A percentile compares a stretch with the other conserved stretches of the same genome.
Evolutionary conservation across 2,797 vertebrate species (phyloP).

Genomic region (Stomatorhinus walkeri): DNA sequence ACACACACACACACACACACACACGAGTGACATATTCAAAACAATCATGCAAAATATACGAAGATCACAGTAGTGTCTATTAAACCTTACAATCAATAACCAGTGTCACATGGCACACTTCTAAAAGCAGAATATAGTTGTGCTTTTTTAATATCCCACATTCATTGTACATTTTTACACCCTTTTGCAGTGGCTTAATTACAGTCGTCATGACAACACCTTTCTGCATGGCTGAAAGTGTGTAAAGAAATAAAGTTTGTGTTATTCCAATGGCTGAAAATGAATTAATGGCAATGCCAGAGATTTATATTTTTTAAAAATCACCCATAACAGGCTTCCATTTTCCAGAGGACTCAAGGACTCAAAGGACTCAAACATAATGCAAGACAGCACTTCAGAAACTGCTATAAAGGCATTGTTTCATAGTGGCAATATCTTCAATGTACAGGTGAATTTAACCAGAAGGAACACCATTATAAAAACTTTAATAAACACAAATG

Average conservation of each 20-base stretch:
- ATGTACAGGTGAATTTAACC: not conserved
- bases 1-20: not conserved
- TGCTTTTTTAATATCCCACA: not conserved
- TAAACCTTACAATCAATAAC: too few relatives aligned
- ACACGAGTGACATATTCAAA: not conserved
- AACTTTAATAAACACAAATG: not conserved
- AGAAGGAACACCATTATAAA: not conserved
- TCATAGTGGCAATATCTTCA: not conserved
- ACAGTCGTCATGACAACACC: conserved; percentile 17
- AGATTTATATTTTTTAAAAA: not conserved
- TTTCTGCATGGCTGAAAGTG: not conserved
- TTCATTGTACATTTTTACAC: not conserved
- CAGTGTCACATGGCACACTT: not conserved
- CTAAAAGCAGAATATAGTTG: not conserved
- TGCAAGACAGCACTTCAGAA: not conserved
- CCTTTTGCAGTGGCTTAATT: conserved; percentile 10
- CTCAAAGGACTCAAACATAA: not conserved
- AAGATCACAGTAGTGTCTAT: not conserved
- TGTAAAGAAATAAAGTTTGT: not conserved
- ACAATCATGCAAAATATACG: not conserved
- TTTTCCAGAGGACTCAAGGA: not conserved
- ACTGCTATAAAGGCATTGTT: not conserved
- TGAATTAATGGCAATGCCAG: not conserved
- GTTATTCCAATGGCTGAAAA: conserved; percentile 7
- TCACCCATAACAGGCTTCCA: not conserved